Evolutionary conservation across 2,113 vertebrate genomes (phyloP), one percentile per base, ranked within the genome.

Genomic region (Saimiri boliviensis): DNA sequence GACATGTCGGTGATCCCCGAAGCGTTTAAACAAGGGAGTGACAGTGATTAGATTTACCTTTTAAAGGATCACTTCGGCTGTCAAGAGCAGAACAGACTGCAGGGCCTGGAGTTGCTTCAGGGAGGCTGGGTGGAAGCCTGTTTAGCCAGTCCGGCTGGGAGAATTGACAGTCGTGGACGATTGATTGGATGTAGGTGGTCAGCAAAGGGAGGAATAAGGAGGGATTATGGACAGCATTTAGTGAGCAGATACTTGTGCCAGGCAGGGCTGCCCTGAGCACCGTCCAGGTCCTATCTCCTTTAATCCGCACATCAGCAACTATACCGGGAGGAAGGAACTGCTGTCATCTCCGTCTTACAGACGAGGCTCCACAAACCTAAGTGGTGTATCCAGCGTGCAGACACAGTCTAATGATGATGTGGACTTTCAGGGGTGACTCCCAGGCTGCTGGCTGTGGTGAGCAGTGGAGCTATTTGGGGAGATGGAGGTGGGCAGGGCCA

Each of bases 11-110:
- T 27, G 85, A 81, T 66, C 80, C 32, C 30, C 12, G 74, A 68
- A 87, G 80, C 54, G 25, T 79, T 93, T 86, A n/a, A 81, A 30
- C 40, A 32, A 45, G 40, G 25, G 25, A 76, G 20, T 70, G 88
- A 74, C 35, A 58, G 66, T 73, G 96, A 95, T 84, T 54, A 52
- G 93, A 92, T 86, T 94, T 90, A 49, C 21, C 92, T 91, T 87
- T 54, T 45, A 81, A 92, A 95, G 77, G 86, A 60, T 86, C 76
- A 25, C 25, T 74, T 56, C 35, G 14, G 85, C 85, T 94, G n/a
- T 76, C 81, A 93, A 16, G 58, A 49, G 86, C 37, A 66, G 40
- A 88, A 83, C 40, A 89, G 60, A 32, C 2, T 16, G 70, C 45
- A 94, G 60, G 73, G 73, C 40, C 73, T 0, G 0, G 42, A 17